These are phyloP conservation scores for Drosophila triauraria DNA, from an alignment of 1,140 invertebrate genomes.

Conservation along the genomic window DNA sequence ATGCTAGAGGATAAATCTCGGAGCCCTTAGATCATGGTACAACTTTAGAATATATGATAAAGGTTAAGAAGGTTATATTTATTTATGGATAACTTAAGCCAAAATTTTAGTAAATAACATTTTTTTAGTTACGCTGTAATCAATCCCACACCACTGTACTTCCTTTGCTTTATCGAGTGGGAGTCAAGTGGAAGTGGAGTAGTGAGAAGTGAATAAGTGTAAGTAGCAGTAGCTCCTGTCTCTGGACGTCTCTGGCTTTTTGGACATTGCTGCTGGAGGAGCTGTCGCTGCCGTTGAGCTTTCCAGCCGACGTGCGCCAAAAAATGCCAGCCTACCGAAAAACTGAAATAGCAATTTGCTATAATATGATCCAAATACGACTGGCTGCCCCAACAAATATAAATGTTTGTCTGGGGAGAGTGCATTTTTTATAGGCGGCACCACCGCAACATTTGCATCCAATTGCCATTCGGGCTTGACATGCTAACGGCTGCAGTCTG, in stretches of 20 bases:
- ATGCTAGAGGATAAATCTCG: no score
- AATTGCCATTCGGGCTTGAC: constrained; percentile 48
- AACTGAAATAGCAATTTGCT: constrained; percentile 27
- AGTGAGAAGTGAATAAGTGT: constrained; percentile 38
- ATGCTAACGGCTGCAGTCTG: constrained; percentile 61
- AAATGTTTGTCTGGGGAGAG: constrained; percentile 37
- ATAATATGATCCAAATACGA: constrained; percentile 64
- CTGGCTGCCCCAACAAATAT: constrained; percentile 25
- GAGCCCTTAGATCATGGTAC: no score
- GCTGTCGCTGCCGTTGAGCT: constrained; percentile 26
- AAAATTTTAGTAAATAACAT: no score
- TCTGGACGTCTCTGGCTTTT: constrained; percentile 21
- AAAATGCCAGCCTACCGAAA: constrained; percentile 40
- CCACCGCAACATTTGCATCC: constrained; percentile 24
- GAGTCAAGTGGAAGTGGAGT: constrained; percentile 43
- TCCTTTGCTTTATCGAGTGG: constrained; percentile 24
- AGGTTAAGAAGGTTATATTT: no score
- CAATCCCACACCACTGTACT: constrained; percentile 14
- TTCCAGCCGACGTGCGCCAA: constrained; percentile 48
- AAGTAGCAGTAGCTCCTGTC: constrained; percentile 57
- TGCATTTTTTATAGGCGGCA: neutral
- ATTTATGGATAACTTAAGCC: no score
- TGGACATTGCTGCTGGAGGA: constrained; percentile 9
- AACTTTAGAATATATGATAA: no score
- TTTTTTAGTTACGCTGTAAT: neutral